These are phyloP conservation scores for Halcyon badia DNA, from an alignment of 2,797 vertebrate species.

Conservation along the genomic window DNA sequence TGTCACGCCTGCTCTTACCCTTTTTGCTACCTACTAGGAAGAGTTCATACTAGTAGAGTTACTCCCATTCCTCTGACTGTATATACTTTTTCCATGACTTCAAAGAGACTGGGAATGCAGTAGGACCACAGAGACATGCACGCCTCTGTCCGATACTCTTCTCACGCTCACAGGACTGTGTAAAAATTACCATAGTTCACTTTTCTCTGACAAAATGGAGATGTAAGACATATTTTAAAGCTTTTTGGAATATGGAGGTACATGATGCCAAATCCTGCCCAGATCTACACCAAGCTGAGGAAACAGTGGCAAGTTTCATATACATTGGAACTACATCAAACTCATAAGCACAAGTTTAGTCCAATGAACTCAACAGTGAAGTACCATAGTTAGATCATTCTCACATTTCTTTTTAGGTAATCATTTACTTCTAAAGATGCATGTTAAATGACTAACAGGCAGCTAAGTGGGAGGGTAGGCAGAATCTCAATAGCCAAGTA, in stretches of 20 bases:
- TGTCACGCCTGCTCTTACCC: background rate
- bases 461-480: background rate
- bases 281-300: background rate
- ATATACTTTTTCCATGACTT: background rate
- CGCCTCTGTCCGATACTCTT: background rate
- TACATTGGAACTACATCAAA: background rate
- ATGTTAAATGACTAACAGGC: background rate
- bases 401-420: background rate
- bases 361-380: background rate
- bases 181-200: background rate
- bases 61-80: background rate
- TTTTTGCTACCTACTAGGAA: background rate
- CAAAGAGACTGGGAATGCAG: background rate
- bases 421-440: background rate
- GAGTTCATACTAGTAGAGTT: background rate
- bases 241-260: background rate
- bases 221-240: background rate
- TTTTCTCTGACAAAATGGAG: background rate
- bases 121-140: background rate
- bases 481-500: background rate
- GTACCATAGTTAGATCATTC: background rate
- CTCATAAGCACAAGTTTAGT: background rate
- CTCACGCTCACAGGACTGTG: background rate
- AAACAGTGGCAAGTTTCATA: background rate
- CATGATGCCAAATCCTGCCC: background rate